Evolutionary conservation across 2,113 vertebrate genomes (phyloP).

Genomic region (Hassar affinis): DNA sequence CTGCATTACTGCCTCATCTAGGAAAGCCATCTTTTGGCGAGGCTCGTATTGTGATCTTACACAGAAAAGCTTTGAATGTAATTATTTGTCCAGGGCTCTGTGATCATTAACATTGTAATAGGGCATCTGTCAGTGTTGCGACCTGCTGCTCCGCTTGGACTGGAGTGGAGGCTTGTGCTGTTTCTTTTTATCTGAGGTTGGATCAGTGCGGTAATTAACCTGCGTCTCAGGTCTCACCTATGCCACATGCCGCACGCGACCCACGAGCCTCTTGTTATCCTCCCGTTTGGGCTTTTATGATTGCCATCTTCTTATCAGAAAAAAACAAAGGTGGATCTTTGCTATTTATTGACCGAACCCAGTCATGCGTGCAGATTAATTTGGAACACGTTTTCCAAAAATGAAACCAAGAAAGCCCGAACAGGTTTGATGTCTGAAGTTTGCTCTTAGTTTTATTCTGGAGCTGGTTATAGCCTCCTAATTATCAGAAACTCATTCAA

Average conservation of each 20-base stretch:
- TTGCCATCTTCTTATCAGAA: constrained; percentile 47
- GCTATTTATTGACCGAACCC: constrained; percentile 47
- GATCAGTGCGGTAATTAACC: constrained; percentile 82
- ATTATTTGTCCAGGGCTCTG: constrained; percentile 63
- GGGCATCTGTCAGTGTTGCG: constrained; percentile 71
- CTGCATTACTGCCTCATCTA: constrained; percentile 47
- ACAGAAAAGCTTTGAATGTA: constrained; percentile 68
- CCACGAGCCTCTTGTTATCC: constrained; percentile 53
- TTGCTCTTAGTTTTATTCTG: neutral
- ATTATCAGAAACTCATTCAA: neutral
- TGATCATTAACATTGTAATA: constrained; percentile 76
- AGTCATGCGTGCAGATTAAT: constrained; percentile 62
- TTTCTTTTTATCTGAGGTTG: constrained; percentile 54
- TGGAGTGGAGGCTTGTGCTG: constrained; percentile 62
- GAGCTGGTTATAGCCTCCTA: neutral
- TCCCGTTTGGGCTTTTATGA: constrained; percentile 38
- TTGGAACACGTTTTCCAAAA: neutral
- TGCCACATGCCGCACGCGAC: constrained; percentile 32
- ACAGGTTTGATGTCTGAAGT: constrained; percentile 51
- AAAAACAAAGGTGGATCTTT: neutral
- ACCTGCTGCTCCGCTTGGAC: constrained; percentile 68
- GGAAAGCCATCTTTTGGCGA: constrained; percentile 55
- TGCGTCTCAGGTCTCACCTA: constrained; percentile 60
- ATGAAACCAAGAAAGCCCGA: neutral
- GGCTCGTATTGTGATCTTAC: constrained; percentile 67